These are phyloP conservation scores for Bombus consobrinus DNA, from an alignment of 1,140 invertebrate species.

Conservation along the genomic window DNA sequence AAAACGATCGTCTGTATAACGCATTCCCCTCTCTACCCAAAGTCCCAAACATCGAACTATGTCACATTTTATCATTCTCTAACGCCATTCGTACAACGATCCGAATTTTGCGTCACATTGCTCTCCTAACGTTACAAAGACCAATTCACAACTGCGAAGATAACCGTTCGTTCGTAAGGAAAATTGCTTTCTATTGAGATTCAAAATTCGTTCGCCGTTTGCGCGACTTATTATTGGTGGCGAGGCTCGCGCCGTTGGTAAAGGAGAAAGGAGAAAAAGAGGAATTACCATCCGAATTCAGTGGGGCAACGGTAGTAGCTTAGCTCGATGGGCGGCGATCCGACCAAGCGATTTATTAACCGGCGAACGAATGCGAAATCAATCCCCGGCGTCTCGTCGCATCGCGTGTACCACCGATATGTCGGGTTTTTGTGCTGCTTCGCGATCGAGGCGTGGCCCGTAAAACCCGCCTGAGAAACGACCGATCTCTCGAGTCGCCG, in stretches of 20 bases:
- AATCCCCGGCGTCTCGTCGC: neutral
- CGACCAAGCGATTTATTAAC: conserved; percentile 31
- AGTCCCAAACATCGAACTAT: neutral
- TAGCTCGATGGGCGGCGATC: conserved; percentile 37
- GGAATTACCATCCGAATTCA: conserved; percentile 40
- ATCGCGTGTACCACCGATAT: neutral
- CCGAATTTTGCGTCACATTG: conserved; percentile 38
- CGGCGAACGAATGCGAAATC: conserved; percentile 24
- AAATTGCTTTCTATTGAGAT: conserved; percentile 48
- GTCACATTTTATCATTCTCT: no score
- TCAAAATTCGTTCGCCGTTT: conserved; percentile 34
- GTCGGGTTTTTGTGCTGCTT: neutral
- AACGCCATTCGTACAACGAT: neutral
- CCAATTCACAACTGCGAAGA: neutral
- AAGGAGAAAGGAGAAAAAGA: neutral
- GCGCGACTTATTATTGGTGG: conserved; percentile 14
- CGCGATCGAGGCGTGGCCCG: conserved; percentile 47
- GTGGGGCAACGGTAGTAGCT: neutral
- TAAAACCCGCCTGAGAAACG: neutral
- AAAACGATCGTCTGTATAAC: neutral
- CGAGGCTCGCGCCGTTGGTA: neutral
- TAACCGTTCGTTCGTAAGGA: conserved; percentile 16
- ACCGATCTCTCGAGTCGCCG: conserved; percentile 31
- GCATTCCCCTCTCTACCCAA: neutral
- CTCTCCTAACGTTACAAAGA: conserved; percentile 1